Percentiles rank a stretch among this genome's conserved stretches.
Evolutionary conservation across 2,113 vertebrate genomes (phyloP).

Genomic region (Zapus hudsonius): DNA sequence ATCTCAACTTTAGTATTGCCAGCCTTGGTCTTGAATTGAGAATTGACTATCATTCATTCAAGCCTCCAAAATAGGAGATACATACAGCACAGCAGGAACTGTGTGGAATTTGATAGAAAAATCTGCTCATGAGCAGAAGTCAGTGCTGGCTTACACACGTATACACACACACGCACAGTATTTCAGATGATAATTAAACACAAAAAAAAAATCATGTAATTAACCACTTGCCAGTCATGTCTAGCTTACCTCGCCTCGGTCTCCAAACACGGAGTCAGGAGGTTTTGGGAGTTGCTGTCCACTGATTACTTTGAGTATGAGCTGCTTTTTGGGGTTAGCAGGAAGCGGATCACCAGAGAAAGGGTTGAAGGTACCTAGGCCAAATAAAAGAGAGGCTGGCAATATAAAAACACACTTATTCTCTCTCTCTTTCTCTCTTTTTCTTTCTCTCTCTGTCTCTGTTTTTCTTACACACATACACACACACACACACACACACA

Average conservation of each 20-base stretch:
- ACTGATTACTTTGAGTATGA: slow-evolving; percentile 97
- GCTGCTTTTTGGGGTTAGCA: slow-evolving; percentile 96
- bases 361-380: slow-evolving; percentile 94
- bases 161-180: background rate
- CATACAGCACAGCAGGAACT: background rate
- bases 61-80: background rate
- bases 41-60: background rate
- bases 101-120: background rate
- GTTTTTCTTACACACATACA: background rate
- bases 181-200: background rate
- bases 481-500: background rate
- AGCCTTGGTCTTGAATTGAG: background rate
- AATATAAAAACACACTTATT: background rate
- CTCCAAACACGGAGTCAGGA: slow-evolving; percentile 97
- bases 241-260: slow-evolving; percentile 94
- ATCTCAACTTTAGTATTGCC: background rate
- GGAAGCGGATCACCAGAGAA: slow-evolving; percentile 95
- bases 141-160: background rate
- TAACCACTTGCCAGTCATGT: background rate
- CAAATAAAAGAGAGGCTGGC: slow-evolving; percentile 7
- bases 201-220: background rate
- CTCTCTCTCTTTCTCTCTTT: too few species aligned
- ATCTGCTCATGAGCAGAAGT: background rate
- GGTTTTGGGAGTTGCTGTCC: slow-evolving; percentile 98
- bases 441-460: too few species aligned